A percentile compares a stretch with the other conserved stretches of the same genome.
Conservation (phyloP, 2,888 invertebrate genomes). For the Cyrtodaria siliqua region DNA sequence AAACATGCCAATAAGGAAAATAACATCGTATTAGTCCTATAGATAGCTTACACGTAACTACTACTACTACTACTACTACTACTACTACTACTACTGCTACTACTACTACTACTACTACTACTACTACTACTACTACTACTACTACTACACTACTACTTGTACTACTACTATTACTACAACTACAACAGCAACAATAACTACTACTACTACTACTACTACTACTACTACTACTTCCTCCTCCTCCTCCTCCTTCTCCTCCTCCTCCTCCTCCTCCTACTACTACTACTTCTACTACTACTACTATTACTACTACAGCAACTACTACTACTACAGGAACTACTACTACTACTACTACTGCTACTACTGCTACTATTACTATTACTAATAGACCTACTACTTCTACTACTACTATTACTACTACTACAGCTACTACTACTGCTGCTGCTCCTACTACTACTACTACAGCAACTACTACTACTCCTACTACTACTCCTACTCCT, state of each 20-base stretch:
- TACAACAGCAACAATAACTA: not conserved
- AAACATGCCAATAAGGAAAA: too few relatives aligned
- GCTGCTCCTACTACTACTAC: constrained; percentile 5
- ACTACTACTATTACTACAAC: constrained; percentile 2
- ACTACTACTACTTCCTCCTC: not conserved
- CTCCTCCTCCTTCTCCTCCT: not conserved
- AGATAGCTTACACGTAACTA: too few relatives aligned
- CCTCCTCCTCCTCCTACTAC: not conserved
- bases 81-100: not conserved
- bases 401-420: constrained; percentile 9
- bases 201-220: constrained; percentile 8
- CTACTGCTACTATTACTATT: not conserved
- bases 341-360: not conserved
- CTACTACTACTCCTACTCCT: not conserved
- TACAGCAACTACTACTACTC: not conserved
- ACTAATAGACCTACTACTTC: not conserved
- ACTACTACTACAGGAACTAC: not conserved
- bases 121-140: constrained; percentile 1
- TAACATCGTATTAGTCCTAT: too few relatives aligned
- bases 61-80: constrained; percentile 1
- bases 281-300: not conserved
- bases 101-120: not conserved
- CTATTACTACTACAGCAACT: not conserved
- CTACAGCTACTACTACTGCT: constrained; percentile 5
- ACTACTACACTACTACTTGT: not conserved